A percentile compares a stretch with the other conserved stretches of the same genome.
Evolutionary conservation across 2,113 vertebrate genomes (phyloP).

Genomic region (Scatophagus argus): DNA sequence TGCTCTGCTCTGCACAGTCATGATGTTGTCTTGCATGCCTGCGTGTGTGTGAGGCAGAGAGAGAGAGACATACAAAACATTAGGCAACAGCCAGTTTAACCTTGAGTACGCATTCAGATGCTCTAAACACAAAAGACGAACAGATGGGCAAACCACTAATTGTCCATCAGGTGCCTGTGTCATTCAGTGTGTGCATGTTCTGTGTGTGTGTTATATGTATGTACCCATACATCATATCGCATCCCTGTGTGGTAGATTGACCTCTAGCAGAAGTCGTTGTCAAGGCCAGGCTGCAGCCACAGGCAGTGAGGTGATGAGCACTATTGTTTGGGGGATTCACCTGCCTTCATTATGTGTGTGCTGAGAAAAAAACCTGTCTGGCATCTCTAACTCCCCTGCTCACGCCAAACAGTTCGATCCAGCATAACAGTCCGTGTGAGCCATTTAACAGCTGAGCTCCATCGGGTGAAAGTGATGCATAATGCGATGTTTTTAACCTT

Average conservation of each 20-base stretch:
- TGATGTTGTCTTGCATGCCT: neutral
- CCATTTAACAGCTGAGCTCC: constrained; percentile 40
- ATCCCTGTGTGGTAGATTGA: constrained; percentile 54
- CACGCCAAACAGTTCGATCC: constrained; percentile 28
- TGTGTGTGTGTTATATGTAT: constrained; percentile 14
- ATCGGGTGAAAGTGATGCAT: constrained; percentile 57
- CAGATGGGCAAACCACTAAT: constrained; percentile 74
- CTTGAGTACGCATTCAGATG: constrained; percentile 63
- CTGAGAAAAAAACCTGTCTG: constrained; percentile 7
- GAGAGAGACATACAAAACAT: neutral
- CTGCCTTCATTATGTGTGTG: neutral
- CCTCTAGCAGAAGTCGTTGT: constrained; percentile 58
- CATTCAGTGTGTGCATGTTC: constrained; percentile 22
- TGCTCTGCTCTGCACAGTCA: constrained; percentile 28
- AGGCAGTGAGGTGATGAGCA: constrained; percentile 56
- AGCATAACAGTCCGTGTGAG: constrained; percentile 26
- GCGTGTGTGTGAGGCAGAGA: constrained; percentile 12
- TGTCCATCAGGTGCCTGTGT: constrained; percentile 67
- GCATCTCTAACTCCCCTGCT: neutral
- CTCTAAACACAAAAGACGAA: constrained; percentile 56
- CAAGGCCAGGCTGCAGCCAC: constrained; percentile 54
- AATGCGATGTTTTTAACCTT: constrained; percentile 74
- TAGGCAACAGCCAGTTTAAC: constrained; percentile 48
- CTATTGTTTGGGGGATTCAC: constrained; percentile 51
- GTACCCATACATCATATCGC: constrained; percentile 7